These are phyloP conservation scores for Caretta caretta DNA, from an alignment of 2,113 vertebrate species.

Conservation along the genomic window DNA sequence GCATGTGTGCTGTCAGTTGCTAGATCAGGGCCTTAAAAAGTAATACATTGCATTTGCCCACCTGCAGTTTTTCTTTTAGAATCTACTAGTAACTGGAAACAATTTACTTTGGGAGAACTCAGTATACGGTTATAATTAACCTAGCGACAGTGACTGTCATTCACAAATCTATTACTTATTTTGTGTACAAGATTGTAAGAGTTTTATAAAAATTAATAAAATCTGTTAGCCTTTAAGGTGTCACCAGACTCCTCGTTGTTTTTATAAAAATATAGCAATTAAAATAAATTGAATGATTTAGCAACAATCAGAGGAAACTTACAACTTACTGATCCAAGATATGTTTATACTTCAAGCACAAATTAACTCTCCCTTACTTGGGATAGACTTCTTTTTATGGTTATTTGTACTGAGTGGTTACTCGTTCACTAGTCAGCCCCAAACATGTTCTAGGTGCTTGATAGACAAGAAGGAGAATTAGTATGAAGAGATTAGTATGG, in stretches of 20 bases:
- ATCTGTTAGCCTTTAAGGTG: too few relatives aligned
- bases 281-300: conserved; percentile 15
- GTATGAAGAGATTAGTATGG: neutral
- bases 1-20: neutral
- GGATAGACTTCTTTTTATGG: neutral
- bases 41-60: conserved; percentile 39
- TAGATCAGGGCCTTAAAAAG: neutral
- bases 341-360: neutral
- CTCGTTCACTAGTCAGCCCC: neutral
- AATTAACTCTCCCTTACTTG: neutral
- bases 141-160: neutral
- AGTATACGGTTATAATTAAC: conserved; percentile 35
- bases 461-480: neutral
- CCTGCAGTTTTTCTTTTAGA: conserved; percentile 28
- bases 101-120: conserved; percentile 37
- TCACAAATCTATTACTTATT: conserved; percentile 16
- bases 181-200: neutral
- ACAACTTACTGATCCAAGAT: neutral
- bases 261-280: neutral
- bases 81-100: neutral
- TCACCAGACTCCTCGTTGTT: too few relatives aligned
- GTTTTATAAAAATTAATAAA: neutral
- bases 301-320: neutral
- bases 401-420: neutral
- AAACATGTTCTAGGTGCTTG: neutral